Evolutionary conservation across 1,140 invertebrate species (phyloP).

Genomic region (Diachasma alloeum): DNA sequence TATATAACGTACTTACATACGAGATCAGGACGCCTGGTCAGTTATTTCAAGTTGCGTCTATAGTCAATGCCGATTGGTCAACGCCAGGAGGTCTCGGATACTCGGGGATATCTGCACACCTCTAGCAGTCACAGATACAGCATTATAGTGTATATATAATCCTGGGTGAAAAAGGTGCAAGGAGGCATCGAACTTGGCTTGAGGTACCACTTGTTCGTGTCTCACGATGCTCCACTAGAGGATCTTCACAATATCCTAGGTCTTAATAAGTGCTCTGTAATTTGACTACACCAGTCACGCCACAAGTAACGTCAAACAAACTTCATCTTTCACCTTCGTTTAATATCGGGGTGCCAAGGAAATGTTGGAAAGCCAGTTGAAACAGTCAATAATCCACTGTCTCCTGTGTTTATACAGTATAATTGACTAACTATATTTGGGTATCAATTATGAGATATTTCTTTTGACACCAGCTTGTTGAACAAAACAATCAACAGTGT

Average conservation of each 20-base stretch:
- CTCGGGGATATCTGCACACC: background rate
- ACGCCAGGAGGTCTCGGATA: background rate
- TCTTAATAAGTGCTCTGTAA: conserved; percentile 4
- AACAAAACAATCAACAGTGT: too few relatives aligned
- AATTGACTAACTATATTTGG: background rate
- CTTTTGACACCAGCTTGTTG: background rate
- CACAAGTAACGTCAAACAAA: background rate
- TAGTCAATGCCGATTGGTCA: background rate
- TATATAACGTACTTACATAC: conserved; percentile 1
- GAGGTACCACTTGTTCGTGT: background rate
- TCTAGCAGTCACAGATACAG: background rate
- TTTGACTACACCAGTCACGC: background rate
- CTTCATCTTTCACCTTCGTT: background rate
- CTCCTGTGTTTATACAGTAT: background rate
- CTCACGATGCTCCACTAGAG: background rate
- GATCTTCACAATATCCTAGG: background rate
- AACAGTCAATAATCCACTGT: background rate
- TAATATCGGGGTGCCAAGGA: background rate
- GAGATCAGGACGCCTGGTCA: background rate
- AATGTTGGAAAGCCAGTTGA: background rate
- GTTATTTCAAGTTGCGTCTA: conserved; percentile 3
- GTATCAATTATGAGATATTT: background rate
- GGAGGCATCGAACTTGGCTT: background rate
- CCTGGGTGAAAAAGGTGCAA: too few relatives aligned
- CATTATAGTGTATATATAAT: too few relatives aligned